Evolutionary conservation across 2,113 vertebrate species (phyloP).

Genomic region (Cygnus atratus): DNA sequence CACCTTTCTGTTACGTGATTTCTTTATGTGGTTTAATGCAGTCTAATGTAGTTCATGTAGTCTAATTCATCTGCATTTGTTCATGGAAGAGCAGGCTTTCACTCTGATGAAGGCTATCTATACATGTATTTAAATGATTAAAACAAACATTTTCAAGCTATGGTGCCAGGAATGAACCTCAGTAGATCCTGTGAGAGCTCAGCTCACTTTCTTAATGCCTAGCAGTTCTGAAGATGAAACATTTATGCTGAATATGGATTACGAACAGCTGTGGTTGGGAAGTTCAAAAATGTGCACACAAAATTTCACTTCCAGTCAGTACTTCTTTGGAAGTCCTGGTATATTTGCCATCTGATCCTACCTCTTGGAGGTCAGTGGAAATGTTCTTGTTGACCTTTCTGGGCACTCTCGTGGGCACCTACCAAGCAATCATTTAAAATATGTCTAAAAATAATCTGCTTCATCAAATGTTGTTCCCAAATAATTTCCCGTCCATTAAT

Average conservation of each 20-base stretch:
- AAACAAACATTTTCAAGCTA: background rate
- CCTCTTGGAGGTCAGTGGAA: background rate
- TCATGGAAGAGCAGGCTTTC: background rate
- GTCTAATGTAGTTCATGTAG: background rate
- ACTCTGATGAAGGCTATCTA: background rate
- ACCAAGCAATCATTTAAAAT: background rate
- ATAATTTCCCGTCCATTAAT: slow-evolving; percentile 27
- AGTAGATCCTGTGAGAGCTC: background rate
- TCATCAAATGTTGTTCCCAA: background rate
- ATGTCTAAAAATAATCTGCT: background rate
- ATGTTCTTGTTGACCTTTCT: slow-evolving; percentile 3
- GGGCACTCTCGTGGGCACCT: background rate
- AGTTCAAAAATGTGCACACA: background rate
- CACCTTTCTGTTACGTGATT: background rate
- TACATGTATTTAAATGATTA: background rate
- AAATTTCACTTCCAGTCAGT: background rate
- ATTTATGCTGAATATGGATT: background rate
- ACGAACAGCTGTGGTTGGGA: background rate
- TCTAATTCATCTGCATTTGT: background rate
- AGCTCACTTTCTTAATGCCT: background rate
- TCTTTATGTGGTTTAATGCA: background rate
- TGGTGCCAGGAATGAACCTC: background rate
- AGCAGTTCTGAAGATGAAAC: accelerated
- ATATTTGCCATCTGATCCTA: background rate
- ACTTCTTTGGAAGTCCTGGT: background rate